These are phyloP conservation scores for Lerema accius DNA, from an alignment of 1,140 invertebrate species.

Conservation along the genomic window DNA sequence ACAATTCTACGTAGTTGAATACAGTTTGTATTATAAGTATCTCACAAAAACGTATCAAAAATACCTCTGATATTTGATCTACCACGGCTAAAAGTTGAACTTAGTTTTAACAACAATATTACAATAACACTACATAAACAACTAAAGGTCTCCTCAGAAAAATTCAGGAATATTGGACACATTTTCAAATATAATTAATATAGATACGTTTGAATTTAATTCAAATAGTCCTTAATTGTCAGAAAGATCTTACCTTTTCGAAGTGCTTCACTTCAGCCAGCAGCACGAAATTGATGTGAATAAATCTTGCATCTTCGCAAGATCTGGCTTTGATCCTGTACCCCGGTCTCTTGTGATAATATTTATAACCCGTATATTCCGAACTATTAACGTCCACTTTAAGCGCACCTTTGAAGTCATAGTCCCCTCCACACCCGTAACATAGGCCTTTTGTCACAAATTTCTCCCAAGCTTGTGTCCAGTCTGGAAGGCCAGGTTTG, in stretches of 20 bases:
- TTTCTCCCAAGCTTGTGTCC: constrained; percentile 54
- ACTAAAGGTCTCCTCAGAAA: no score
- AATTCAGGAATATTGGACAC: no score
- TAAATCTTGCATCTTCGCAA: constrained; percentile 85
- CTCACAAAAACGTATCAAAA: no score
- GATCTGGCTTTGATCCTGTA: constrained; percentile 72
- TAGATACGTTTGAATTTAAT: no score
- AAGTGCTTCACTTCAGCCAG: constrained; percentile 84
- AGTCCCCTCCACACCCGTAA: constrained; percentile 72
- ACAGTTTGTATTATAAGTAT: constrained; percentile 23
- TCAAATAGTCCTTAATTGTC: no score
- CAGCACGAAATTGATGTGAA: constrained; percentile 85
- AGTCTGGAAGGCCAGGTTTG: constrained; percentile 23
- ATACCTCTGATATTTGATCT: no score
- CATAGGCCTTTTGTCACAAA: constrained; percentile 69
- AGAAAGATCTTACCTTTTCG: constrained; percentile 86
- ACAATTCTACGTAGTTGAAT: not conserved
- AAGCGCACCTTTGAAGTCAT: constrained; percentile 67
- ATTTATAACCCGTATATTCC: constrained; percentile 78
- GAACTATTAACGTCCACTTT: constrained; percentile 75
- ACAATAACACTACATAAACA: no score
- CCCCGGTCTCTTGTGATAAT: constrained; percentile 65
- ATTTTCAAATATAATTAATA: no score
- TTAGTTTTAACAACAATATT: no score
- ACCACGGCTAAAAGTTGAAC: no score